phyloP scores from a whole-genome alignment of 2,888 invertebrate species.

The Linnaemya tessellans region DNA sequence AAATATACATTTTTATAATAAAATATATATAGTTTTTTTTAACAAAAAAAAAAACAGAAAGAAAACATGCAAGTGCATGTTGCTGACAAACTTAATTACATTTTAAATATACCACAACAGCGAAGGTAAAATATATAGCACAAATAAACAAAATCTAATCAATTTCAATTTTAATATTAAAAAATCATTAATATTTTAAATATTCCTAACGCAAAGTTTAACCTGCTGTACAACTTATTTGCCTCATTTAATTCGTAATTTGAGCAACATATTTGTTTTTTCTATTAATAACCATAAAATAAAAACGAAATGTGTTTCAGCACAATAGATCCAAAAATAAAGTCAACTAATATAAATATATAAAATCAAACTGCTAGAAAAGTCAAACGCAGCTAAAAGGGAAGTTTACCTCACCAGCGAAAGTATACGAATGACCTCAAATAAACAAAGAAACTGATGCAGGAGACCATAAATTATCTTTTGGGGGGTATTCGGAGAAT shows the following conservation, averaged over 20 bases:
- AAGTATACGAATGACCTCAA: no score
- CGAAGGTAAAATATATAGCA: neutral
- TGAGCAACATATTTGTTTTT: no score
- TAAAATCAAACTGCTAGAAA: no score
- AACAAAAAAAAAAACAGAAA: neutral
- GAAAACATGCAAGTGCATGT: neutral
- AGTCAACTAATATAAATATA: no score
- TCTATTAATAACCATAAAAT: neutral
- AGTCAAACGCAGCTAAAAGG: no score
- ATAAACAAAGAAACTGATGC: no score
- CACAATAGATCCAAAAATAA: neutral
- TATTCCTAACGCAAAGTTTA: neutral
- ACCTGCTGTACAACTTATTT: neutral
- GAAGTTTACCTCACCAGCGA: no score
- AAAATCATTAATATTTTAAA: neutral
- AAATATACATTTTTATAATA: constrained; percentile 32
- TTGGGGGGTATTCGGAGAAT: no score
- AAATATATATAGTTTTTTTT: neutral
- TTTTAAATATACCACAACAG: neutral
- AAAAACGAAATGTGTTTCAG: neutral
- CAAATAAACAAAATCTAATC: no score
- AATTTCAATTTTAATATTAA: neutral
- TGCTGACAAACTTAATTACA: constrained; percentile 7
- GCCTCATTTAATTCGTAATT: no score
- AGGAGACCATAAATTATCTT: no score